A percentile compares a stretch with the other conserved stretches of the same genome.
Conservation (phyloP, 2,113 vertebrate species). For the Dolichallabes microphthalmus region DNA sequence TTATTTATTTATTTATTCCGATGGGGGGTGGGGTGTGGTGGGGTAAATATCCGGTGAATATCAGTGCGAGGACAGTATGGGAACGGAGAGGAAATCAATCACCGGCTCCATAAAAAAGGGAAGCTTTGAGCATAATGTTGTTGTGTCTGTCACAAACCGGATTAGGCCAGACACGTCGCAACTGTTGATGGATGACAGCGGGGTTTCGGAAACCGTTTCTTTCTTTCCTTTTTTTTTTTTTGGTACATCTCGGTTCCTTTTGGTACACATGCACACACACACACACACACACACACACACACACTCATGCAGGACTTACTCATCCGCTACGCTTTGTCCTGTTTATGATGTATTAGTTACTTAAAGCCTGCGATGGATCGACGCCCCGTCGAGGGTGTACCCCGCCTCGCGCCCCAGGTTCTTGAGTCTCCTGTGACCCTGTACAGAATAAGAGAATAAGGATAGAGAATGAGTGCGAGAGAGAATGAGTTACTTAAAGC, state of each 20-base stretch:
- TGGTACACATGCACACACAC: conserved; percentile 40
- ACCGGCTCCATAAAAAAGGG: conserved; percentile 45
- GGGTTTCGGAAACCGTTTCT: neutral
- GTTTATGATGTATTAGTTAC: conserved; percentile 21
- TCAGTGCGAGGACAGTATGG: conserved; percentile 43
- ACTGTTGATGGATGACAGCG: conserved; percentile 44
- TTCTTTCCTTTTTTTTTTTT: neutral
- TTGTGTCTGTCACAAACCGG: conserved; percentile 52
- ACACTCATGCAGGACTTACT: conserved; percentile 33
- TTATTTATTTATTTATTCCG: neutral
- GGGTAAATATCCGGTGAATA: conserved; percentile 26
- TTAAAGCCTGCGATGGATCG: too few species aligned
- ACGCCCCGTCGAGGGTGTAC: too few species aligned
- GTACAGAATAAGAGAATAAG: too few species aligned
- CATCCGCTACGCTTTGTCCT: conserved; percentile 1
- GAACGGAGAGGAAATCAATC: conserved; percentile 52
- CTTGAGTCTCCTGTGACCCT: too few species aligned
- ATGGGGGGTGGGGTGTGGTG: neutral
- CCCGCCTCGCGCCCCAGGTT: too few species aligned
- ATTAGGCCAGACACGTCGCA: conserved; percentile 44
- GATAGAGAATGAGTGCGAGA: too few species aligned
- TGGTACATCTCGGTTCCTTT: conserved; percentile 28
- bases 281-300: conserved; percentile 49
- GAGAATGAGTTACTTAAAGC: too few species aligned
- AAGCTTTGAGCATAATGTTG: conserved; percentile 45